Evolutionary conservation across 1,140 invertebrate genomes (phyloP), one percentile per base, ranked within the genome.

Genomic region (Cherax quadricarinatus): DNA sequence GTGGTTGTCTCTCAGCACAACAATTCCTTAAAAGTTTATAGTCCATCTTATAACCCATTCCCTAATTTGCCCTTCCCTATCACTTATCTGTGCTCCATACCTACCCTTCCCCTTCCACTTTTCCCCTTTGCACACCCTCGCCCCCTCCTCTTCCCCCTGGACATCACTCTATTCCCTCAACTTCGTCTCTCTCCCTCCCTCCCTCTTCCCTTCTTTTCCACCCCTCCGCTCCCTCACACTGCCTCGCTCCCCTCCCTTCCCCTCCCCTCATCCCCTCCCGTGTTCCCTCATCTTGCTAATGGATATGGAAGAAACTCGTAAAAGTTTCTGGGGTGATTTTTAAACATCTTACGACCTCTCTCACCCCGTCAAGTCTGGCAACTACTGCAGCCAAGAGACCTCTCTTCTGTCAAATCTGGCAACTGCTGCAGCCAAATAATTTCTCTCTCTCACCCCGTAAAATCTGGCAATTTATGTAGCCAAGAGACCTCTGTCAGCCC

Each of bases 221-320:
- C n/a, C 57, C 10, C 51, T 62, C 51, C 51, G 7, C 57, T 24
- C 51, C 24, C 12, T 60, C 81, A 57, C 16, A 24, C 81, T 24
- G 12, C 49, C 49, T 57, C 3, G 9, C 81, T 83, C 82, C 30
- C 30, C 53, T 84, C 82, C 30, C 82, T 84, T 18, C 30, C 82
- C n/a, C 10, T 14, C 82, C 24, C 82, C 30, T 2, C 60, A 3
- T 6, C 3, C n/a, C 41, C 18, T 9, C 6, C 79, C 4, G 3
- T 5, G n/a, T n/a, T 75, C 24, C 70, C 70, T 75, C 70, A 75
- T 75, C 70, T 75, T 6, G 30, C 70, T 75, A 75, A 75, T 75
- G 70, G 70, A 75, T 24, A 75, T 30, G 70, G 70, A 75, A 75
- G 70, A 75, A 75, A 30, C n/a, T 24, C 70, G 70, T 24, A 75